phyloP scores from a whole-genome alignment of 2,797 vertebrate species.

The Lutjanus argentimaculatus region DNA sequence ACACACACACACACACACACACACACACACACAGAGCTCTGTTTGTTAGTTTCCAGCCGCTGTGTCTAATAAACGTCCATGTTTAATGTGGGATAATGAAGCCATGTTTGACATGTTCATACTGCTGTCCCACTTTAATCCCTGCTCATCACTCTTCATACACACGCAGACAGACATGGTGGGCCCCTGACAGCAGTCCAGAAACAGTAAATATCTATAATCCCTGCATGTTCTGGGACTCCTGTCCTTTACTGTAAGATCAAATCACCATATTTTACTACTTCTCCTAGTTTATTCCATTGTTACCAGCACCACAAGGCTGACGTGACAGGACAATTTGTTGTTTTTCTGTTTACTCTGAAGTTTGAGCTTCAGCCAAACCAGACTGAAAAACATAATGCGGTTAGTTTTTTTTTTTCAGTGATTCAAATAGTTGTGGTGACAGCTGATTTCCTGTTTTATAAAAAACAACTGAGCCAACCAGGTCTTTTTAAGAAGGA shows the following conservation, averaged over 20 bases:
- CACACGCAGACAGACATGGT: neutral
- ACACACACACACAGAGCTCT: neutral
- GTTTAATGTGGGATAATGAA: conserved; percentile 5
- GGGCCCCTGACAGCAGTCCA: neutral
- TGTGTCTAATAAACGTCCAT: neutral
- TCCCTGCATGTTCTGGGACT: neutral
- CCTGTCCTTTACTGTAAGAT: neutral
- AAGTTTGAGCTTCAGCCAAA: neutral
- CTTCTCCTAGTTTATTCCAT: neutral
- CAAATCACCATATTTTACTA: neutral
- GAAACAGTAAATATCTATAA: neutral
- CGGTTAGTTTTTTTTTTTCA: neutral
- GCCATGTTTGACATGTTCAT: neutral
- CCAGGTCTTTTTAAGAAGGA: neutral
- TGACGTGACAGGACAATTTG: neutral
- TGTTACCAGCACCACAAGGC: neutral
- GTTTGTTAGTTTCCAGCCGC: neutral
- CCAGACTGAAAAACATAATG: neutral
- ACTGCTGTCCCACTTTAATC: conserved; percentile 1
- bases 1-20: conserved; percentile 17
- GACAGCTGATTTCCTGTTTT: neutral
- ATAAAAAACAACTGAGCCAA: neutral
- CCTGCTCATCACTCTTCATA: neutral
- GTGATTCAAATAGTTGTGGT: neutral
- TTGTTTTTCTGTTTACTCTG: neutral